A percentile compares a stretch with the other conserved stretches of the same genome.
These are phyloP conservation scores for Glaucopsyche alexis DNA, from an alignment of 2,888 invertebrate genomes.

Conservation along the genomic window DNA sequence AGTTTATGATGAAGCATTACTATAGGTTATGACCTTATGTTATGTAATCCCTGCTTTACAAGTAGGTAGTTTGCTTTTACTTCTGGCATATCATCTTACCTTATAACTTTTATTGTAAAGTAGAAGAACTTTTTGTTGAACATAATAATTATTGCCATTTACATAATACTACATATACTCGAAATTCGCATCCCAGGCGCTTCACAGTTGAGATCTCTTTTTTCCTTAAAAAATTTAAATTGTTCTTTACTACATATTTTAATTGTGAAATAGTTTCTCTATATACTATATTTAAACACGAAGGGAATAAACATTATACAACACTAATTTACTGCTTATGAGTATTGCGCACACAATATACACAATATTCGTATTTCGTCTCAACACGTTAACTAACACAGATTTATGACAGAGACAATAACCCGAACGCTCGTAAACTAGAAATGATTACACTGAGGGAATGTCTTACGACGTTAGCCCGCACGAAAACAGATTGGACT, in stretches of 20 bases:
- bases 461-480: neutral
- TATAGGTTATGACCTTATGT: neutral
- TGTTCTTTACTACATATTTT: too few species aligned
- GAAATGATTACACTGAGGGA: slow-evolving; percentile 13
- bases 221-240: too few species aligned
- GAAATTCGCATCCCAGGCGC: too few species aligned
- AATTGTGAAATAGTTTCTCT: too few species aligned
- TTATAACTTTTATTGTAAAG: neutral
- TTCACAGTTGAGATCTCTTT: too few species aligned
- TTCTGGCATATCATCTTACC: neutral
- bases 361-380: neutral
- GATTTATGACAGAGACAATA: slow-evolving; percentile 7
- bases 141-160: too few species aligned
- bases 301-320: too few species aligned
- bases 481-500: neutral
- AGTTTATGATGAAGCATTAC: slow-evolving; percentile 11
- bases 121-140: neutral
- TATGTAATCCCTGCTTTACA: neutral
- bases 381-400: slow-evolving; percentile 9
- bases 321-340: too few species aligned
- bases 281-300: too few species aligned
- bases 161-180: too few species aligned
- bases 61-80: neutral
- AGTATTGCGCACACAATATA: neutral
- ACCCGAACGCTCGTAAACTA: slow-evolving; percentile 3